Conservation (phyloP, 1,140 invertebrate species). For the Cydia strobilella region DNA sequence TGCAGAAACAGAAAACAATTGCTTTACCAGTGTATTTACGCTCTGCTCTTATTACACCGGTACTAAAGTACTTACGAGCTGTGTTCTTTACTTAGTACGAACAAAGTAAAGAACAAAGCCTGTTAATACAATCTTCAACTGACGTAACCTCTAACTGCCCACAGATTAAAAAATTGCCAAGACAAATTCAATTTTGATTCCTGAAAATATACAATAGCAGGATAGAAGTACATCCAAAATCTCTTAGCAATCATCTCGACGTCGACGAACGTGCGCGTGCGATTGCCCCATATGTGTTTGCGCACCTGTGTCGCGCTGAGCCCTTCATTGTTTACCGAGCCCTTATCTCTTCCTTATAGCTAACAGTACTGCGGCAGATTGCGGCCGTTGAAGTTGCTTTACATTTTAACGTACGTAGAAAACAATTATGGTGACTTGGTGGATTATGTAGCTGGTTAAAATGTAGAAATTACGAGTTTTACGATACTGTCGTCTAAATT, state of each 20-base stretch:
- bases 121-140: too few relatives aligned
- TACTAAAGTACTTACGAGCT: too few relatives aligned
- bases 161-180: neutral
- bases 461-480: too few relatives aligned
- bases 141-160: neutral
- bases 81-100: too few relatives aligned
- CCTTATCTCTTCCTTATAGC: slow-evolving; percentile 32
- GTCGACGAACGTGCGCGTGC: neutral
- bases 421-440: too few relatives aligned
- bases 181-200: neutral
- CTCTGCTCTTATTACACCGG: too few relatives aligned
- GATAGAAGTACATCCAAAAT: neutral
- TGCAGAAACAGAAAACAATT: too few relatives aligned
- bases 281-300: slow-evolving; percentile 14
- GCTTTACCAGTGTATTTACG: too few relatives aligned
- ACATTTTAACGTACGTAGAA: neutral
- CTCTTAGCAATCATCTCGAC: neutral
- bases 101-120: too few relatives aligned
- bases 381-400: neutral
- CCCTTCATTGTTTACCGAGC: slow-evolving; percentile 9
- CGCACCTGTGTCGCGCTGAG: slow-evolving; percentile 8
- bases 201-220: neutral
- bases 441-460: too few relatives aligned
- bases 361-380: neutral
- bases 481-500: too few relatives aligned